Conservation (phyloP, 2,888 invertebrate species). For the Lasioglossum vierecki region DNA sequence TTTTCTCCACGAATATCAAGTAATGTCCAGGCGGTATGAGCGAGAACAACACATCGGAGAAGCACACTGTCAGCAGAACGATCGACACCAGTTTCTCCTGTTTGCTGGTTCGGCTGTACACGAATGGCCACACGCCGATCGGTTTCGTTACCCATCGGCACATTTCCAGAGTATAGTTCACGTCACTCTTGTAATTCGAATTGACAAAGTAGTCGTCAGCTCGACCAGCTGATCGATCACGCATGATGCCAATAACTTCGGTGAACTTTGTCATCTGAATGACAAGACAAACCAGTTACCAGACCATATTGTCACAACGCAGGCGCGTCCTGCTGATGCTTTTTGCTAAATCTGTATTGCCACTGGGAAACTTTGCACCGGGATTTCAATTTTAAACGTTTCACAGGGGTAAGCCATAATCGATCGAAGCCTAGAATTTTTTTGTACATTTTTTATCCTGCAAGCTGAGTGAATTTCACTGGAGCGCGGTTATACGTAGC, state of each 20-base stretch:
- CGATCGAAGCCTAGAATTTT: background rate
- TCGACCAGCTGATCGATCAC: constrained; percentile 10
- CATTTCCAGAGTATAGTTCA: constrained; percentile 67
- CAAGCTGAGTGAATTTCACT: too few relatives aligned
- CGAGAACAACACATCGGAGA: constrained; percentile 29
- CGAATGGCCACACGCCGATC: constrained; percentile 73
- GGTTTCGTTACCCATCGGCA: constrained; percentile 73
- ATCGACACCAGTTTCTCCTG: constrained; percentile 39
- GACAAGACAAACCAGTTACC: background rate
- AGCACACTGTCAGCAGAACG: background rate
- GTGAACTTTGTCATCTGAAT: constrained; percentile 38
- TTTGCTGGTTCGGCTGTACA: constrained; percentile 40
- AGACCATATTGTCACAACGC: constrained; percentile 1
- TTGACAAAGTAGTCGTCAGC: background rate
- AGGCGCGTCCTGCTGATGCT: constrained; percentile 10
- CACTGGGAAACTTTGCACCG: background rate
- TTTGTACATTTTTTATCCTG: background rate
- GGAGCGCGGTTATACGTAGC: background rate
- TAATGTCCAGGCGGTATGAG: constrained; percentile 48
- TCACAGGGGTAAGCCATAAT: background rate
- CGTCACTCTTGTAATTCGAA: constrained; percentile 35
- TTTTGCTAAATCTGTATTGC: background rate
- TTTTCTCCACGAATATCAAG: constrained; percentile 8
- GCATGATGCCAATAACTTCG: constrained; percentile 31
- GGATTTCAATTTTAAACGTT: background rate